Evolutionary conservation across 2,113 vertebrate genomes (phyloP).

Genomic region (Neodon shergylaensis): DNA sequence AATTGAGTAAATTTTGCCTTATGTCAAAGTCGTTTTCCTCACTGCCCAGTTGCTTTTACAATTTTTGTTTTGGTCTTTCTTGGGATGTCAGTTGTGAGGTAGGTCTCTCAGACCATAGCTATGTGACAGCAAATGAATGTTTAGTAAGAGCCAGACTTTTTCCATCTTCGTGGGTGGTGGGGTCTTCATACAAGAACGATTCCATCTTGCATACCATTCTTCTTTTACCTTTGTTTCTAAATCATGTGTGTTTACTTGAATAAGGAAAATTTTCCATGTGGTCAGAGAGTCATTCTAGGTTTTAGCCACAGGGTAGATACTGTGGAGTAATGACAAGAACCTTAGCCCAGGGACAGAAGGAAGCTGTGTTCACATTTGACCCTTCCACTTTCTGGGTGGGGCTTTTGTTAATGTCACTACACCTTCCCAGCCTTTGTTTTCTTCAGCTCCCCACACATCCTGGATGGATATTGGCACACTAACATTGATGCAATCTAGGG

Average conservation of each 20-base stretch:
- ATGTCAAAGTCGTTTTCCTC: neutral
- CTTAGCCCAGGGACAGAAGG: neutral
- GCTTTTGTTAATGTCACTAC: neutral
- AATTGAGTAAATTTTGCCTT: neutral
- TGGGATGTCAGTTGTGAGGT: neutral
- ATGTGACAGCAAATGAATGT: slow-evolving; percentile 35
- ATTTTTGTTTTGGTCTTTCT: neutral
- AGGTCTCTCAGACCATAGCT: neutral
- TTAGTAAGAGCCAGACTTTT: slow-evolving; percentile 35
- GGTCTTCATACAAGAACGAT: slow-evolving; percentile 23
- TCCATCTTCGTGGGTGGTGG: slow-evolving; percentile 34
- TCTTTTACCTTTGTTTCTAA: slow-evolving; percentile 64
- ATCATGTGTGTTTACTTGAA: slow-evolving; percentile 45
- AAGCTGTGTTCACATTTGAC: neutral
- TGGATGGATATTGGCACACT: neutral
- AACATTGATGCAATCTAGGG: neutral
- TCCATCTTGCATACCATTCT: slow-evolving; percentile 15
- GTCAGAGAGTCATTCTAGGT: neutral
- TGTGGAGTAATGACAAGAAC: neutral
- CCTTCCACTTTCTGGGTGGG: neutral
- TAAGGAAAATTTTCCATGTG: slow-evolving; percentile 27
- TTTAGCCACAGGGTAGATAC: neutral
- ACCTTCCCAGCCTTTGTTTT: neutral
- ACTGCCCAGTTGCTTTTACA: neutral
- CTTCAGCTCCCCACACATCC: neutral